Evolutionary conservation across 2,113 vertebrate species (phyloP), one percentile per base, ranked within the genome.

Genomic region (Phyllostomus hastatus): DNA sequence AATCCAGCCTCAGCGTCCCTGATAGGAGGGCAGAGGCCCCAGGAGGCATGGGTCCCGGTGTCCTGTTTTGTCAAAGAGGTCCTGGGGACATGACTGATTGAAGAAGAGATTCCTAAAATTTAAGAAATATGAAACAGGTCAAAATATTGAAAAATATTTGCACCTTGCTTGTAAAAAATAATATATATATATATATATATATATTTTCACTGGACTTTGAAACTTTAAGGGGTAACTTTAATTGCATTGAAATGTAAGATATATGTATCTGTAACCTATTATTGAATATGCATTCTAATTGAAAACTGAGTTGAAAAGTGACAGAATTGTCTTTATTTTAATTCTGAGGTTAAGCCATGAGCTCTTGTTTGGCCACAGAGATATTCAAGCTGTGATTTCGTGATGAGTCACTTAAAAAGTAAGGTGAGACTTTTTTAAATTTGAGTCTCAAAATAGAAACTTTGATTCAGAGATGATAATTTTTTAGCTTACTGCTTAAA

Each of bases 391-490:
- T 24, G n/a, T 75, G 33, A 67, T 46, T 92, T 96, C 48, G 50
- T 38, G 17, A 54, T 46, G 64, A 79, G 10, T 92, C 43, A 54
- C 28, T 79, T 82, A 3, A 88, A 92, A 28, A 67, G 12, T 41
- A 87, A 91, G 20, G 22, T 41, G 83, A 35, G 14, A 15, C 69
- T 92, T 96, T 75, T 54, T 95, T 67, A 12, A 41, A 59, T 83
- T 7, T 41, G 16, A 83, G 2, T 46, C 33, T 90, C 19, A 80
- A 61, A 83, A 24, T 73, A 26, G 33, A 88, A 88, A 33, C 90
- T 50, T 5, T 82, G 46, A 92, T 87, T 83, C 46, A 38, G 28
- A 88, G 15, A 57, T 85, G 76, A 22, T 3, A 88, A 9, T 83
- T 50, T 79, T 81, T 67, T 38, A 72, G 22, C 4, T 1, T 31